Percentiles rank a stretch among this genome's conserved stretches.
phyloP scores from a whole-genome alignment of 2,797 vertebrate genomes.

The Rhincodon typus region DNA sequence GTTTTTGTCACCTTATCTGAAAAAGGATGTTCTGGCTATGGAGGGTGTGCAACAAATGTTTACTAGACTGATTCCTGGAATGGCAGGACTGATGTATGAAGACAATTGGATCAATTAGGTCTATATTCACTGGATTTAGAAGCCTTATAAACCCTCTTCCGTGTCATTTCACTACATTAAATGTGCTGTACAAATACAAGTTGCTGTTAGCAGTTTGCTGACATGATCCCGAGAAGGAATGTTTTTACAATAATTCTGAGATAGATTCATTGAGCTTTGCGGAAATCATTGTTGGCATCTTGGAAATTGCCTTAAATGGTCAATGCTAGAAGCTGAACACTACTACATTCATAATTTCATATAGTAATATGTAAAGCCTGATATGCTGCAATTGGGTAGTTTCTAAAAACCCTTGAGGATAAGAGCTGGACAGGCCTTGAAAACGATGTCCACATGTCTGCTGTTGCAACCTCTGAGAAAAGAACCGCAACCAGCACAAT shows the following conservation, averaged over 20 bases:
- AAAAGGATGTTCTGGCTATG: too few species aligned
- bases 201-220: not conserved
- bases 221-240: not conserved
- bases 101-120: too few species aligned
- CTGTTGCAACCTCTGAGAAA: not conserved
- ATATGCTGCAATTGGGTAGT: not conserved
- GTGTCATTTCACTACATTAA: too few species aligned
- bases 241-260: not conserved
- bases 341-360: not conserved
- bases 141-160: too few species aligned
- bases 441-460: not conserved
- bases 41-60: too few species aligned
- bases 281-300: not conserved
- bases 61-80: too few species aligned
- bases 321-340: not conserved
- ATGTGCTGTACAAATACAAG: too few species aligned
- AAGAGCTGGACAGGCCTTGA: not conserved
- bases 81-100: too few species aligned
- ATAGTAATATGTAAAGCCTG: not conserved
- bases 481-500: not conserved
- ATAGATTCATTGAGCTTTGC: not conserved
- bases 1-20: too few species aligned
- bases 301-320: not conserved
- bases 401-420: not conserved
- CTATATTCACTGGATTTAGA: too few species aligned